Evolutionary conservation across 2,113 vertebrate genomes (phyloP), one percentile per base, ranked within the genome.

Genomic region (Coreoperca whiteheadi): DNA sequence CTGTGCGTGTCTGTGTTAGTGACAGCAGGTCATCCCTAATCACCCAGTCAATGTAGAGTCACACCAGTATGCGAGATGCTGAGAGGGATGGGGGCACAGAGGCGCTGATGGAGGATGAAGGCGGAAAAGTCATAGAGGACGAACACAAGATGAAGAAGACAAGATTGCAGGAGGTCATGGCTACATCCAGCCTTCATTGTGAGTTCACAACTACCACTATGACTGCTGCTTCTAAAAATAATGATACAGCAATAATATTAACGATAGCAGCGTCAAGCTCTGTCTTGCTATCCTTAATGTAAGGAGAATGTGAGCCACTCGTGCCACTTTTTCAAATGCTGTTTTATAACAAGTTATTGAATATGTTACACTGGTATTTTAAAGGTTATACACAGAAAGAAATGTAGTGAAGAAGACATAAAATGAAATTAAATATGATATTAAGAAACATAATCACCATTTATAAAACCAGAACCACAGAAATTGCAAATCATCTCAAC

Each of bases 21-120:
- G 90, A 86, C 92, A 92, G 93, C 79, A 7, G 92, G 91, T 85
- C 78, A 63, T 81, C 84, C 61, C 90, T 95, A 92, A 95, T 92
- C 86, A 91, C 91, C 74, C 92, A 74, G 92, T 88, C 86, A 90
- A 92, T 76, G 77, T 48, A 73, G 63, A 87, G 56, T 89, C 86
- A 84, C 68, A 73, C 61, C 63, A 74, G 80, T 61, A 25, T 82
- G 84, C 34, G 51, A 18, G 80, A 73, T 20, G 70, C 81, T 85
- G 90, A 61, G 86, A 81, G 78, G 66, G 69, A 89, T 79, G 68
- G 53, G 79, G 64, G 84, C 32, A 10, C 50, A n/a, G 63, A 54
- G 76, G 71, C 46, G 68, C 2, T 77, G 82, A 74, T 41, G 71
- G 37, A 77, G 63, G 69, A 83, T 30, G 69, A 79, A 75, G 61